Percentiles rank a stretch among this genome's conserved stretches.
Conservation (phyloP, 2,888 invertebrate species). For the Caenorhabditis auriculariae region DNA sequence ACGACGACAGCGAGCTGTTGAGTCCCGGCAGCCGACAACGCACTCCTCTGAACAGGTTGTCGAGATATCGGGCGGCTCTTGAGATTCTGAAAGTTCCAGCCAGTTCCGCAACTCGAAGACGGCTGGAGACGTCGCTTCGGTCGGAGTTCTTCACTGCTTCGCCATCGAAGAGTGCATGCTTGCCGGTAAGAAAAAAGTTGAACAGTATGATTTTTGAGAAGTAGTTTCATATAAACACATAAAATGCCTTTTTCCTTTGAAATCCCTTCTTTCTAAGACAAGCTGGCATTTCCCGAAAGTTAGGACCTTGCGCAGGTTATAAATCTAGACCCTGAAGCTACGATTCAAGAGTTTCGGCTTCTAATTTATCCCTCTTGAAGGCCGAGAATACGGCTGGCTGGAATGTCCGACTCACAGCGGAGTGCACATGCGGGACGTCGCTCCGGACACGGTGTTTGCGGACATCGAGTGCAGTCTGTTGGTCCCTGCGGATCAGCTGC, state of each 20-base stretch:
- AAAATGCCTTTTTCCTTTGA: too few relatives aligned
- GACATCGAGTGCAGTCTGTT: conserved; percentile 68
- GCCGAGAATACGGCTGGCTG: conserved; percentile 66
- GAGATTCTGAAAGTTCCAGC: too few relatives aligned
- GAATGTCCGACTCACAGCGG: conserved; percentile 81
- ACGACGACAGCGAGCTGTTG: conserved; percentile 19
- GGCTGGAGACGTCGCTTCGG: conserved; percentile 24
- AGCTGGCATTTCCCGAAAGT: too few relatives aligned
- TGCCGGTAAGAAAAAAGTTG: conserved; percentile 8
- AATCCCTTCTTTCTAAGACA: too few relatives aligned
- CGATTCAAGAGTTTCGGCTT: too few relatives aligned
- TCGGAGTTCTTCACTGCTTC: conserved; percentile 69
- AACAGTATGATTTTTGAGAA: too few relatives aligned
- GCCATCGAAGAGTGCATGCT: conserved; percentile 91
- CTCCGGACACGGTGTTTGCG: conserved; percentile 78
- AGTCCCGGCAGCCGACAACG: too few relatives aligned
- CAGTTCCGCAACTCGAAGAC: conserved; percentile 8
- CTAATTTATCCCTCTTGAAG: not conserved
- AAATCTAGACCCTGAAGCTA: too few relatives aligned
- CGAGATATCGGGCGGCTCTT: too few relatives aligned
- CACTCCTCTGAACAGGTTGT: too few relatives aligned
- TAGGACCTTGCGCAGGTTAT: too few relatives aligned
- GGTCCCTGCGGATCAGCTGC: conserved; percentile 80
- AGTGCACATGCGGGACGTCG: conserved; percentile 77
- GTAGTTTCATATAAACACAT: too few relatives aligned